Evolutionary conservation across 1,140 invertebrate species (phyloP), one percentile per base, ranked within the genome.

Genomic region (Listronotus oregonensis): DNA sequence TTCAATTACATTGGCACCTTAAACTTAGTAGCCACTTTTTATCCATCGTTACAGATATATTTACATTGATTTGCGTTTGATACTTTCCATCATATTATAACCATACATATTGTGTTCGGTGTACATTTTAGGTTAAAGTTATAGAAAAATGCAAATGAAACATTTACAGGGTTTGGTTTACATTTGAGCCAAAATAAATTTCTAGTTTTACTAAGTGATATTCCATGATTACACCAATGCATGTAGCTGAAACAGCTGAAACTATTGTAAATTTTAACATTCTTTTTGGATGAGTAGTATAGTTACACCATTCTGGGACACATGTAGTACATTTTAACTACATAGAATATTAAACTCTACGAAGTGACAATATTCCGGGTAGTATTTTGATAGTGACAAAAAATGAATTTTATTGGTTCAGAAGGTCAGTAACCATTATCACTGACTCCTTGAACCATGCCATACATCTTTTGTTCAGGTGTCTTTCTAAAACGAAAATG

Each of bases 1-100:
- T 55, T 66, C 68, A 68, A 73, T 66, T 74, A 74, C 69, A 74
- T 74, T 74, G 73, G 73, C 73, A 74, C 73, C 73, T 74, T 72
- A 73, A 54, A 55, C 46, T 66, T 69, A 74, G 73, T 70, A 72
- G 73, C 73, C 73, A 72, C 64, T 66, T 71, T 68, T 56, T 47
- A 47, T 15, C 47, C 34, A 44, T 54, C 51, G 51, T 50, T 63
- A 54, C 47, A 63, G 58, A 50, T 17, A 43, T 63, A 63, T 63
- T 63, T 63, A 63, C 60, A 63, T 15, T 63, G 60, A 54, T 63
- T 63, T 63, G 49, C 17, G 52, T 39, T 52, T 54, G 7, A 44
- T 63, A 50, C 43, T 60, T 39, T 15, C 5, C 42, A 12, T 14
- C 27, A 34, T 58, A 44, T 46, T 31, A 50, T 18, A n/a, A 18